Evolutionary conservation across 2,797 vertebrate species (phyloP), one percentile per base, ranked within the genome.

Genomic region (Helicolenus hilgendorfi): DNA sequence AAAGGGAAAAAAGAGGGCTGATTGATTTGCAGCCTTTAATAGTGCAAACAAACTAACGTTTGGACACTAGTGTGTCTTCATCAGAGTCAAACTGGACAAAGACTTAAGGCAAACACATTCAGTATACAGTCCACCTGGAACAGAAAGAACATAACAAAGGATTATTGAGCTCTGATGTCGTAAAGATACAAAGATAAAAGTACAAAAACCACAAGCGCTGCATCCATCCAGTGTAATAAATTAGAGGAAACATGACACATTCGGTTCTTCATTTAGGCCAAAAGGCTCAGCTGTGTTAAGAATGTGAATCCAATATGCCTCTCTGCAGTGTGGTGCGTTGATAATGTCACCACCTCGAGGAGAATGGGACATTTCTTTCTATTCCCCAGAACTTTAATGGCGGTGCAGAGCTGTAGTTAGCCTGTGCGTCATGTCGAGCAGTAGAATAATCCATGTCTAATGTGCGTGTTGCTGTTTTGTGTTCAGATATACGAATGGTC

Each of bases 341-440:
- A 41, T 65, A 41, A 80, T 80, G 78, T 65, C 69, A 65, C 60
- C 55, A 60, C 55, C 71, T 49, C 36, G 1, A 65, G 33, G 69
- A 65, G 60, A 65, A 33, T 26, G 35, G 5, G 20, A 41, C 38
- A 24, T 31, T 8, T 31, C 13, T 22, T 41, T 73, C 24, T 72
- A 4, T 27, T 36, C 13, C 56, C 58, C 29, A 36, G 38, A 36
- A 79, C 15, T 11, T 14, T 7, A 35, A 63, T 53, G 58, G 13
- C 1, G 15, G 41, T 38, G 33, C 59, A 49, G 20, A 72, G 69
- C 69, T 20, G 4, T 15, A 13, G 24, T 58, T 41, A 24, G 49
- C 26, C 53, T 35, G 71, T 27, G 26, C 60, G 13, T 26, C 11
- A 58, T 58, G 27, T 33, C 4, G 45, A 49, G 18, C 18, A 4